Evolutionary conservation across 2,797 vertebrate genomes (phyloP), one percentile per base, ranked within the genome.

Genomic region (Thamnophis elegans): DNA sequence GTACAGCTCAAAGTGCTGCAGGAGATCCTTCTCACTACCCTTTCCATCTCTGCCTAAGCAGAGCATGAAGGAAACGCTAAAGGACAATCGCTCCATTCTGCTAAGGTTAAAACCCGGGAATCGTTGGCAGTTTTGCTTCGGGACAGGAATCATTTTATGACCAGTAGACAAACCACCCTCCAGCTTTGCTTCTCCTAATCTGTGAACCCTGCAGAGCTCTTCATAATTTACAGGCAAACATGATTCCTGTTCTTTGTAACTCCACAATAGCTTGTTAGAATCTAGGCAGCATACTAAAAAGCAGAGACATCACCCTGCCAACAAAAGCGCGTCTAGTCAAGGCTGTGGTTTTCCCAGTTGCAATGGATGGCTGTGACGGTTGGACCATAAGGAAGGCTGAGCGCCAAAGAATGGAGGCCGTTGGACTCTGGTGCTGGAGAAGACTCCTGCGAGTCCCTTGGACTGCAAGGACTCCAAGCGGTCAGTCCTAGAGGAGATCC

Each of bases 151-250:
- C 94, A 92, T 0, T 78, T 92, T 0, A 89, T 92, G 28, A 4
- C 5, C 0, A 89, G 36, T 0, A 0, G 90, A 65, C 90, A 93
- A 90, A 94, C 0, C 6, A 55, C 92, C 12, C 16, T 42, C 87
- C 89, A 90, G 91, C 89, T 78, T 89, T 93, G 88, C 73, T 26
- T 1, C 68, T 94, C 93, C 89, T 95, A 95, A 96, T 96, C 95
- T 54, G 93, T 95, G 91, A 94, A 58, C 65, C 89, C 82, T 58
- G 56, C 85, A 93, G 58, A 73, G 91, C 90, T 92, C 94, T 96
- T 95, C 94, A 91, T 94, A 62, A 85, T 91, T 91, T 59, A 65
- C 86, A 93, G 93, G 92, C 89, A 68, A 89, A 89, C 93, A 92
- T 94, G 92, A 91, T 2, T 78, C 62, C 47, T n/a, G 32, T 13